Evolutionary conservation across 1,140 invertebrate species (phyloP).

Genomic region (Agraylea sexmaculata): DNA sequence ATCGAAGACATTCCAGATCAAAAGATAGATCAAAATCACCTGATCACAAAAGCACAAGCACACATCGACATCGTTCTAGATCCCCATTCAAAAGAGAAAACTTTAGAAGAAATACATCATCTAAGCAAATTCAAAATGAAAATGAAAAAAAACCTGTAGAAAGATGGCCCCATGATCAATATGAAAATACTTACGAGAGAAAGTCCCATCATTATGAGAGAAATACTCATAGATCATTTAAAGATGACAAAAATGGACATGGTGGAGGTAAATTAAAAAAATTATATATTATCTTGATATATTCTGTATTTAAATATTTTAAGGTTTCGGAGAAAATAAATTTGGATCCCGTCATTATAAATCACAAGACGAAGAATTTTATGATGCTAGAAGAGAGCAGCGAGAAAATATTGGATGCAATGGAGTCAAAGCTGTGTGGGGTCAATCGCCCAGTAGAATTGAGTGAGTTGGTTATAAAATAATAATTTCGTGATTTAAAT

Average conservation of each 20-base stretch:
- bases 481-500: conserved; percentile 10
- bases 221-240: conserved; percentile 11
- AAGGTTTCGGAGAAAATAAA: conserved; percentile 21
- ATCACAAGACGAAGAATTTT: conserved; percentile 44
- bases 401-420: conserved; percentile 59
- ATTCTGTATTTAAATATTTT: not conserved
- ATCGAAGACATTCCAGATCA: too few species aligned
- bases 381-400: conserved; percentile 53
- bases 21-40: too few species aligned
- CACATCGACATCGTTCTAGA: not conserved
- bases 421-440: conserved; percentile 57
- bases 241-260: conserved; percentile 19
- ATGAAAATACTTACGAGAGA: conserved; percentile 21
- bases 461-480: conserved; percentile 40
- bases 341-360: conserved; percentile 26
- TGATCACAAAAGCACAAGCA: too few species aligned
- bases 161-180: conserved; percentile 34
- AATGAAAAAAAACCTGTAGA: conserved; percentile 22
- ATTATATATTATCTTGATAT: conserved; percentile 7
- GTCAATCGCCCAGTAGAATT: conserved; percentile 52
- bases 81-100: not conserved
- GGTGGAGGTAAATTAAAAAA: conserved; percentile 5
- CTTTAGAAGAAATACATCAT: not conserved
- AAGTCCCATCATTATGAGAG: conserved; percentile 7
- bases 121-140: too few species aligned